Evolutionary conservation across 2,888 invertebrate genomes (phyloP), one percentile per base, ranked within the genome.

Genomic region (Drosophila austrosaltans): DNA sequence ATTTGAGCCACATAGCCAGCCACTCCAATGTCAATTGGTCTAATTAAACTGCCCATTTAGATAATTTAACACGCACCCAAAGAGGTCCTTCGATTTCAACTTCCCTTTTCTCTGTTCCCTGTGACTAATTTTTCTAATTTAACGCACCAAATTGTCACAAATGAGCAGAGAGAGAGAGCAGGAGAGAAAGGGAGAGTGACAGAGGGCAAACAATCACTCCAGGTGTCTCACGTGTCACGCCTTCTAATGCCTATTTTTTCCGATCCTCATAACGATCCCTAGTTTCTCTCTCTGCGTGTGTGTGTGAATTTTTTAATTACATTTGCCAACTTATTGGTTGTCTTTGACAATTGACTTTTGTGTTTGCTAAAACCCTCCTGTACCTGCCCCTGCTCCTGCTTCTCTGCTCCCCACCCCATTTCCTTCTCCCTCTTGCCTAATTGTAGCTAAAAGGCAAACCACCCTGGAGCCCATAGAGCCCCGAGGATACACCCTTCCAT

Each of bases 61-160:
- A 69, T 69, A 65, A 87, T 86, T 86, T 72, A 77, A 32, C 69
- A 82, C 85, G 84, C 78, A 48, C 8, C 74, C 72, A 57, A 53
- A 53, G 69, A 71, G 57, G 64, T 71, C 72, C 71, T 60, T 59
- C 58, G 62, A 53, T 25, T 25, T 58, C 54, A 1, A 36, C 10
- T 36, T 32, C 6, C 8, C 36, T 36, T 30, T 30, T 5, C 28
- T 28, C 28, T 28, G 28, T 36, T 0, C 8, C 2, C 63, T 76
- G 80, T 90, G 87, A 87, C 91, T 79, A 92, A 91, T 91, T 81
- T 76, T 77, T 82, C 78, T 89, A 91, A 92, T 92, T 92, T 92
- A 91, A 92, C 91, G 92, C 92, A 91, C 91, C 92, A 92, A 92
- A 92, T 92, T 92, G 91, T 87, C 83, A 79, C 89, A 91, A 82